Base-by-base conservation (phyloP, 2,797 vertebrate genomes). In the Gymnothorax reevesii region DNA sequence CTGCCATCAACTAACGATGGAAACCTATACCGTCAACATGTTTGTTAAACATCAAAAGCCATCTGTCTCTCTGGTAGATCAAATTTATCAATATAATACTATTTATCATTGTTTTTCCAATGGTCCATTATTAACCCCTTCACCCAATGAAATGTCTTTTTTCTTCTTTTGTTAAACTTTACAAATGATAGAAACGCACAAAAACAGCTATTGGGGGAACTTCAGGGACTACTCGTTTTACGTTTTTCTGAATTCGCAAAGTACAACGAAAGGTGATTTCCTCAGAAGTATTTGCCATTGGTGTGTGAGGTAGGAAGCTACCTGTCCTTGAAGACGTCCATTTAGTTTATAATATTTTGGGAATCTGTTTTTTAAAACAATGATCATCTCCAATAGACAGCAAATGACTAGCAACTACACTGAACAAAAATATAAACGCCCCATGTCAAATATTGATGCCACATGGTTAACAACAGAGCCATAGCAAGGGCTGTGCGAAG, bases 31-130 rank as follows among this genome's bases (percentile, higher is more conserved):
- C 98, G 98, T 99, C 98, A 98, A 99, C 96, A 97, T 97, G 97
- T 98, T 98, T 99, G 98, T 99, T 98, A 99, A 97, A 98, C 97
- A 97, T 96, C 96, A 94, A 94, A 96, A 97, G 98, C 96, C 97
- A 97, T 96, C 97, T 98, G 94, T 95, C 93, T 92, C 89, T 89
- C 89, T 92, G 90, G 89, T 0, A 71, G 89, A 91, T 90, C 57
- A 57, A 92, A 92, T 94, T 95, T 95, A 95, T 96, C 95, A 94
- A 91, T 88, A 89, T 93, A 94, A 94, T 94, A 96, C 94, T 95
- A 94, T 94, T 95, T 96, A 0, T 27, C 73, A 83, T 84, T 86
- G 87, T 87, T 87, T 64, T 86, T 84, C 85, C 62, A 88, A 89
- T 86, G 83, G 80, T 52, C 66, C 49, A 33, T 88, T 62, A 7